Evolutionary conservation across 2,113 vertebrate species (phyloP).

Genomic region (Hirundichthys speculiger): DNA sequence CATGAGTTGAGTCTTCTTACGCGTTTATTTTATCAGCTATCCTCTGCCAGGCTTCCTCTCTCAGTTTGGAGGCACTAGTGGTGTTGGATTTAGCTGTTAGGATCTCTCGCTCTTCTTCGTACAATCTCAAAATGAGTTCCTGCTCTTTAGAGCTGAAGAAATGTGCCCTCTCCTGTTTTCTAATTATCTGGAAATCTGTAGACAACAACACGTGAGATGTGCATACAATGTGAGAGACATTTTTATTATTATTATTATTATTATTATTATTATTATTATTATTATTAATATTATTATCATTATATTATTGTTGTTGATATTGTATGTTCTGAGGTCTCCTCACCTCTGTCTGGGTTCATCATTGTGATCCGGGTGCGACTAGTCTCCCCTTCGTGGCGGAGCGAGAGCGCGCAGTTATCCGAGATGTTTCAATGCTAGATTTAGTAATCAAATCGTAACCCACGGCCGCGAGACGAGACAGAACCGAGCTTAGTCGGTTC

Average conservation of each 20-base stretch:
- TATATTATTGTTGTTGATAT: background rate
- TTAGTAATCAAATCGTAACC: conserved; percentile 63
- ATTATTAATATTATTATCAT: background rate
- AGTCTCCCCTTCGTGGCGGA: conserved; percentile 29
- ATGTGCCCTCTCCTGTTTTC: conserved; percentile 63
- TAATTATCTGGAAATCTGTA: conserved; percentile 55
- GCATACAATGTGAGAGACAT: background rate
- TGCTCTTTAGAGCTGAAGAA: conserved; percentile 73
- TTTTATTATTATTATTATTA: background rate
- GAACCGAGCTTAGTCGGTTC: background rate
- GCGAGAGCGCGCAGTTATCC: conserved; percentile 71
- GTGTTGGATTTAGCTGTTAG: conserved; percentile 72
- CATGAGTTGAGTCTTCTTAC: conserved; percentile 46
- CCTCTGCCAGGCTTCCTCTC: conserved; percentile 73
- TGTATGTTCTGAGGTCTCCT: conserved; percentile 17
- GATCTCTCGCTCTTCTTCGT: conserved; percentile 65
- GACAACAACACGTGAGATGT: background rate
- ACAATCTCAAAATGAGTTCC: conserved; percentile 65
- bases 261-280: rapidly evolving
- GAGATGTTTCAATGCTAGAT: conserved; percentile 74
- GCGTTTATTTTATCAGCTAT: conserved; percentile 69
- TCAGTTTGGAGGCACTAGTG: conserved; percentile 63
- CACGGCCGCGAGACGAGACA: background rate
- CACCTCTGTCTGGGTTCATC: conserved; percentile 61
- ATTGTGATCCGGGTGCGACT: conserved; percentile 52